Conservation (phyloP, 2,888 invertebrate genomes). For the Drosophila yooni region DNA sequence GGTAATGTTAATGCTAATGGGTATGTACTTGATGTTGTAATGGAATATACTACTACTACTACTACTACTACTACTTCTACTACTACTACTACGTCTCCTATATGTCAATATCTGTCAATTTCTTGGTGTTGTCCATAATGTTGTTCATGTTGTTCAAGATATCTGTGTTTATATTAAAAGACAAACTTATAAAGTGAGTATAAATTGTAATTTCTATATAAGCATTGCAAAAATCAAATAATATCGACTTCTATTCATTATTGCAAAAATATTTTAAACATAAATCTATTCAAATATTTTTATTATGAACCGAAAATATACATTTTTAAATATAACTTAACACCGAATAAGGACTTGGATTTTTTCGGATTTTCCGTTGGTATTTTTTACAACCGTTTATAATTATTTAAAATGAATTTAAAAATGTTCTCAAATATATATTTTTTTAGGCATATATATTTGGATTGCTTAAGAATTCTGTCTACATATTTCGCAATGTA, state of each 20-base stretch:
- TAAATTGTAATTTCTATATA: constrained; percentile 18
- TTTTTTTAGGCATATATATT: not conserved
- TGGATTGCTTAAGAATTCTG: not conserved
- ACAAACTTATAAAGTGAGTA: constrained; percentile 48
- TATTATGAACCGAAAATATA: not conserved
- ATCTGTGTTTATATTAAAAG: constrained; percentile 6
- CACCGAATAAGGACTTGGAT: not conserved
- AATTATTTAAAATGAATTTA: not conserved
- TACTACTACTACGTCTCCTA: constrained; percentile 48
- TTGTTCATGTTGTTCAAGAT: constrained; percentile 16
- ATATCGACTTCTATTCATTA: not conserved
- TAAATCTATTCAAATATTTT: not conserved
- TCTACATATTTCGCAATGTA: not conserved
- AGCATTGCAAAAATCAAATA: too few species aligned
- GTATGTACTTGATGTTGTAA: constrained; percentile 84
- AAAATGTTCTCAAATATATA: not conserved
- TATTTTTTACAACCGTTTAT: not conserved
- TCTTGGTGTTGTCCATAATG: constrained; percentile 61
- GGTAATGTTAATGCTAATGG: constrained; percentile 46
- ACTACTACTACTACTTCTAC: constrained; percentile 25
- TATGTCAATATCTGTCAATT: constrained; percentile 60
- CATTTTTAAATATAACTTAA: not conserved
- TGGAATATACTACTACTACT: constrained; percentile 66
- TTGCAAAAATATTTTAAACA: not conserved
- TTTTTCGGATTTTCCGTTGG: not conserved